These are phyloP conservation scores for Xanthia togata DNA, from an alignment of 2,888 invertebrate genomes.

Conservation along the genomic window DNA sequence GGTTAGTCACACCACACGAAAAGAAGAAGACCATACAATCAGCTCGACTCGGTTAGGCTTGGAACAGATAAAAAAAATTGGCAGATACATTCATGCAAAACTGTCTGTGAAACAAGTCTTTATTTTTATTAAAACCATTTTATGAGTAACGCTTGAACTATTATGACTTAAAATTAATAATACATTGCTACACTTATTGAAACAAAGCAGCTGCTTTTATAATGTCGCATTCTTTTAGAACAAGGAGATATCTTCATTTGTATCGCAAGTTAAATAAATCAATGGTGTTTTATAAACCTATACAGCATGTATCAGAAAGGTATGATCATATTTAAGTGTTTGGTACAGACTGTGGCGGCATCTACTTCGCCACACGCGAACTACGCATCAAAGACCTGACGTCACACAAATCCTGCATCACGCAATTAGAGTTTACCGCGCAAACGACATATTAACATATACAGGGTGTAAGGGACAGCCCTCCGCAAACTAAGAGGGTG, in stretches of 20 bases:
- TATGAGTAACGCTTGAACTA: not conserved
- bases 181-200: not conserved
- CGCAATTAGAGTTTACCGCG: too few relatives aligned
- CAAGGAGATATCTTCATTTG: not conserved
- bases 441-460: too few relatives aligned
- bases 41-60: not conserved
- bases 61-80: not conserved
- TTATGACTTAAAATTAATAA: conserved; percentile 1
- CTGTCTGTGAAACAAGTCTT: not conserved
- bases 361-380: too few relatives aligned
- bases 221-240: not conserved
- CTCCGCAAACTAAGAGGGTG: too few relatives aligned
- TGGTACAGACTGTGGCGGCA: too few relatives aligned
- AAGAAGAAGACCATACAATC: not conserved
- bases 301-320: not conserved
- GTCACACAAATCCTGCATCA: too few relatives aligned
- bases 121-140: not conserved
- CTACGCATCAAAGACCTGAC: too few relatives aligned
- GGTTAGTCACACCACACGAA: too few relatives aligned
- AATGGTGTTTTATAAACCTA: conserved; percentile 11
- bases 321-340: not conserved
- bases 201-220: conserved; percentile 8
- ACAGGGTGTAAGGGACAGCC: too few relatives aligned
- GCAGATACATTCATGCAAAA: not conserved
- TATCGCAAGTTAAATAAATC: not conserved